A percentile compares a stretch with the other conserved stretches of the same genome.
phyloP scores from a whole-genome alignment of 2,113 vertebrate species.

The Thamnophis sirtalis region DNA sequence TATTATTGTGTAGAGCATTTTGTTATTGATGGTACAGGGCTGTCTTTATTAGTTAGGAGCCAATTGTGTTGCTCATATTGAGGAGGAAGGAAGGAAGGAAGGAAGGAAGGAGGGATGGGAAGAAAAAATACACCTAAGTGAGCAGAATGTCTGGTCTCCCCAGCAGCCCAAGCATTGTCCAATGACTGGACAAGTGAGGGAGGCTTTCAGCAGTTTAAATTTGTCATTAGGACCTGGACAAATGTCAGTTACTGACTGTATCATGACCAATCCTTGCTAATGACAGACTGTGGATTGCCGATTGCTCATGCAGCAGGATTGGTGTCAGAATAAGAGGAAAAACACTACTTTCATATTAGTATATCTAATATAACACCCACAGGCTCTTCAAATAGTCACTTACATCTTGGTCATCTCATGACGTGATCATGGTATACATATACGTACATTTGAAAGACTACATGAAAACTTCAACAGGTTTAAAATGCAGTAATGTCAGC shows the following conservation, averaged over 20 bases:
- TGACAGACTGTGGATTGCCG: neutral
- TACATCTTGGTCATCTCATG: neutral
- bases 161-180: neutral
- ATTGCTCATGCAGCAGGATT: neutral
- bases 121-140: neutral
- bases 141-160: neutral
- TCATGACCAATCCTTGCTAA: neutral
- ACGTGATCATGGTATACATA: neutral
- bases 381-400: neutral
- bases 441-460: neutral
- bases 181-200: neutral
- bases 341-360: neutral
- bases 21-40: neutral
- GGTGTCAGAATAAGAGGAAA: neutral
- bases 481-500: neutral
- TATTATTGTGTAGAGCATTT: neutral
- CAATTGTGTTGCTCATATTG: neutral
- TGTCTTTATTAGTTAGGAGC: neutral
- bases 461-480: neutral
- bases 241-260: neutral
- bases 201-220: neutral
- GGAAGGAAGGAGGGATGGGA: too few species aligned
- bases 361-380: neutral
- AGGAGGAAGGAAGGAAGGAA: neutral
- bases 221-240: neutral